These are phyloP conservation scores for Scrobipalpa atriplicella DNA, from an alignment of 2,888 invertebrate species.

Conservation along the genomic window DNA sequence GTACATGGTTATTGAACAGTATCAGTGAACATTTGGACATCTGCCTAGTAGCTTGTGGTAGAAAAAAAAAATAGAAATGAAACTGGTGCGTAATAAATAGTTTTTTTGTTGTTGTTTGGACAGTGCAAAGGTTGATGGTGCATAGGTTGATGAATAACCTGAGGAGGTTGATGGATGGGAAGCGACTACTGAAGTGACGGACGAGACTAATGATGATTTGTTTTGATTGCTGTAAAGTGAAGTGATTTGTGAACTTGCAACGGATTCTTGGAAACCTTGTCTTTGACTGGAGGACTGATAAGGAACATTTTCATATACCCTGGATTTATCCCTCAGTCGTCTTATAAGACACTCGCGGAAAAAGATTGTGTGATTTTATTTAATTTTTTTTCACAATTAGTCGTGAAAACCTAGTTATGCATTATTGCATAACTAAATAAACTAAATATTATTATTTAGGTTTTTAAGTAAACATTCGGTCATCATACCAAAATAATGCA, in stretches of 20 bases:
- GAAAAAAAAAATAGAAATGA: conserved; percentile 53
- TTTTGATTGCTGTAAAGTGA: not conserved
- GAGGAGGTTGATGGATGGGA: not conserved
- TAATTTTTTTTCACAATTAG: no score
- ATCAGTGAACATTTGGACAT: conserved; percentile 62
- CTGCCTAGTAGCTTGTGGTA: conserved; percentile 46
- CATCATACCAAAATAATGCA: not conserved
- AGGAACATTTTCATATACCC: no score
- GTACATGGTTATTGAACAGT: conserved; percentile 52
- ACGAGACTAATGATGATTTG: not conserved
- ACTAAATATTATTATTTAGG: no score
- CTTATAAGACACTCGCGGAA: no score
- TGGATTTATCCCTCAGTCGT: not conserved
- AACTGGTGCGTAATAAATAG: conserved; percentile 56
- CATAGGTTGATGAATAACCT: conserved; percentile 4
- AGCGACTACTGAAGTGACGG: conserved; percentile 1
- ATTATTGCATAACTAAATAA: no score
- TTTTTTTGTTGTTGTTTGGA: not conserved
- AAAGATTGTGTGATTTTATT: no score
- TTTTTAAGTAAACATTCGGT: no score
- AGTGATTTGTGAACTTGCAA: conserved; percentile 14
- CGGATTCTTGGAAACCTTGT: not conserved
- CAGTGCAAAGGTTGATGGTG: conserved; percentile 5
- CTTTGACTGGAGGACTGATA: no score
- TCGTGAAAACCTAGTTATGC: no score